Conservation (phyloP, 23 tunicate species). For the Styela plicata region DNA sequence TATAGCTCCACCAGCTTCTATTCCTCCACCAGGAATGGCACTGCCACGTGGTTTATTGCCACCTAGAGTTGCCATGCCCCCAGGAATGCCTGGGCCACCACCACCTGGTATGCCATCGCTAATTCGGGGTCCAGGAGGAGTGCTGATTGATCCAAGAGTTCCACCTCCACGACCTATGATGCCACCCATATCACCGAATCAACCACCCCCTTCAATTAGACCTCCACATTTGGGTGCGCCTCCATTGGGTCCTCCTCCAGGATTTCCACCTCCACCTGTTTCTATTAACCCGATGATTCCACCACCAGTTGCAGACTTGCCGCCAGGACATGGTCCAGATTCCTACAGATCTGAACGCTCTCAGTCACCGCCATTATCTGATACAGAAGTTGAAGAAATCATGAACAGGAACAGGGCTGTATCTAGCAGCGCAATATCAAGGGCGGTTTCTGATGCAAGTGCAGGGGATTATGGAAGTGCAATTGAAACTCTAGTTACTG, state of each 20-base stretch:
- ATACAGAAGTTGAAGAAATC: conserved; percentile 75
- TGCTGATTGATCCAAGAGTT: conserved; percentile 25
- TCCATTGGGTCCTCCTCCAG: conserved; percentile 52
- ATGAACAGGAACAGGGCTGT: conserved; percentile 90
- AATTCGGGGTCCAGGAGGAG: conserved; percentile 13
- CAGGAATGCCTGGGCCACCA: conserved; percentile 41
- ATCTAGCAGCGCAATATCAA: conserved; percentile 91
- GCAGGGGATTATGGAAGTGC: conserved; percentile 90
- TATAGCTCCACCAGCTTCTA: conserved; percentile 10
- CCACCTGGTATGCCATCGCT: conserved; percentile 42
- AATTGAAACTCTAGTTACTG: conserved; percentile 90
- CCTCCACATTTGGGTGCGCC: conserved; percentile 68
- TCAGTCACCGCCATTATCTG: conserved; percentile 69
- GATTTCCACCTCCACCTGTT: conserved; percentile 35
- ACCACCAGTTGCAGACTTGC: conserved; percentile 47
- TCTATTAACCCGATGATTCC: conserved; percentile 35
- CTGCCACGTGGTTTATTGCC: conserved; percentile 67
- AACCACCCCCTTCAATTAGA: conserved; percentile 40
- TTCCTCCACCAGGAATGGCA: conserved; percentile 80
- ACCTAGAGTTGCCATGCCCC: conserved; percentile 60
- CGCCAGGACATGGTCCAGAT: conserved; percentile 3
- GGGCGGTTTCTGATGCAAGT: conserved; percentile 94
- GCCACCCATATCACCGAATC: conserved; percentile 43
- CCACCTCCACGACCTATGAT: conserved; percentile 27
- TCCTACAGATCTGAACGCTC: conserved; percentile 48